Conservation (phyloP, 2,888 invertebrate genomes). For the Rugalucina vietnamica region DNA sequence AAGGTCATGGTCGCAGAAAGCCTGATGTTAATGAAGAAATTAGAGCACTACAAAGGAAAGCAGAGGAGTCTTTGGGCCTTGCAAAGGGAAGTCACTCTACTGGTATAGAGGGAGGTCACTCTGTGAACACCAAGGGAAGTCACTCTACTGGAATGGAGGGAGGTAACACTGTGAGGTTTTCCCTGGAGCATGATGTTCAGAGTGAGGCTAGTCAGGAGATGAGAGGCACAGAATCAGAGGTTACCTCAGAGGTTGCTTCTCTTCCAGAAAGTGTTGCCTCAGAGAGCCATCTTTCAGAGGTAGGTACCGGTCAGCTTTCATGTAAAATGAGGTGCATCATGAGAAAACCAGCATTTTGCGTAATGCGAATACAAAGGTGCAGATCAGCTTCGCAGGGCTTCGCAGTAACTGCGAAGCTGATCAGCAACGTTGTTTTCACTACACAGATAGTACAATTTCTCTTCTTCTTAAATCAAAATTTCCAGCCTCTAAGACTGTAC, state of each 20-base stretch:
- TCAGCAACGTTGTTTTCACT: too few species aligned
- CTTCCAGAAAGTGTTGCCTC: conserved; percentile 42
- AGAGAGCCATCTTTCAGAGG: conserved; percentile 56
- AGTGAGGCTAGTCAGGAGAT: conserved; percentile 53
- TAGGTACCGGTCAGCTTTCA: too few species aligned
- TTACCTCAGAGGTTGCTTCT: conserved; percentile 43
- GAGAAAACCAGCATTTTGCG: too few species aligned
- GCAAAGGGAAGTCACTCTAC: background rate
- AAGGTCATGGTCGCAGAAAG: background rate
- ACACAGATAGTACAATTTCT: too few species aligned
- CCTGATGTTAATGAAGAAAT: background rate
- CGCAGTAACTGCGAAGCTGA: too few species aligned
- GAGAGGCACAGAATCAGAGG: conserved; percentile 52
- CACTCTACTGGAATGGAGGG: conserved; percentile 1
- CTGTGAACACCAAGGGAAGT: conserved; percentile 13
- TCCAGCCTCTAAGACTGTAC: too few species aligned
- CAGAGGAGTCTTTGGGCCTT: background rate
- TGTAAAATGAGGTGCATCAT: too few species aligned
- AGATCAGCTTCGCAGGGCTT: too few species aligned
- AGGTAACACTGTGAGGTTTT: conserved; percentile 19
- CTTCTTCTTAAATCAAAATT: too few species aligned
- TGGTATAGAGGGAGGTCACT: conserved; percentile 9
- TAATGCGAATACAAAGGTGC: too few species aligned
- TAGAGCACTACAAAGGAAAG: background rate
- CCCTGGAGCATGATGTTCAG: conserved; percentile 34